Percentiles rank a stretch among this genome's conserved stretches.
Conservation (phyloP, 2,888 invertebrate species). For the Muscina levida region DNA sequence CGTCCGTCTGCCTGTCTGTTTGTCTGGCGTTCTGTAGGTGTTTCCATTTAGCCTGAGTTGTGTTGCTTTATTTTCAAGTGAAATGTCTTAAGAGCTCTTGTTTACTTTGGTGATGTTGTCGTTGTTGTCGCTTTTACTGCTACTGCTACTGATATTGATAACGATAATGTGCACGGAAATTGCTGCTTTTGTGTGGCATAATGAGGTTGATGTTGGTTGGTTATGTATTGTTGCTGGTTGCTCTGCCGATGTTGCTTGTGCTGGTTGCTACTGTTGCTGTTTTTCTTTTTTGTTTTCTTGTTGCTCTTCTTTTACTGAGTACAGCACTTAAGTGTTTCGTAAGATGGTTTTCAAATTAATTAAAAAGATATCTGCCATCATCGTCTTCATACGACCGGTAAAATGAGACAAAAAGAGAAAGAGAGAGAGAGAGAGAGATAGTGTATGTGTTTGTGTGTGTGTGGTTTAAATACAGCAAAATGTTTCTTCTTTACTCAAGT, state of each 20-base stretch:
- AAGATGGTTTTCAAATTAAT: slow-evolving; percentile 42
- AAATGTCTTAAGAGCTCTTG: slow-evolving; percentile 4
- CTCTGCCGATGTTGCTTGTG: background rate
- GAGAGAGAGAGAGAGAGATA: background rate
- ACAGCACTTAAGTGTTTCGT: slow-evolving; percentile 42
- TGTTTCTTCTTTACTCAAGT: too few relatives aligned
- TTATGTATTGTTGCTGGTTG: slow-evolving; percentile 13
- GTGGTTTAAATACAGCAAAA: too few relatives aligned
- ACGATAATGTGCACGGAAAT: slow-evolving; percentile 62
- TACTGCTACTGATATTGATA: slow-evolving; percentile 39
- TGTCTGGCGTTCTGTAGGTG: background rate
- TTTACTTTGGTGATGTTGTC: background rate
- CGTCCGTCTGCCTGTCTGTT: background rate
- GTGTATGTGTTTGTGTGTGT: too few relatives aligned
- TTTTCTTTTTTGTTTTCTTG: slow-evolving; percentile 5
- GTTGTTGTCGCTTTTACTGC: background rate
- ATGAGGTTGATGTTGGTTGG: slow-evolving; percentile 50
- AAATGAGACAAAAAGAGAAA: background rate
- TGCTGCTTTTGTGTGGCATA: slow-evolving; percentile 54
- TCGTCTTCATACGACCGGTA: background rate
- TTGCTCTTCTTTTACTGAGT: slow-evolving; percentile 23
- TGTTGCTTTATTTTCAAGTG: slow-evolving; percentile 30
- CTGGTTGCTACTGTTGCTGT: slow-evolving; percentile 29
- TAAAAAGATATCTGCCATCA: slow-evolving; percentile 35
- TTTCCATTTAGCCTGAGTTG: slow-evolving; percentile 14